Base-by-base conservation (phyloP, 1,140 invertebrate species). In the Drosophila pandora region DNA sequence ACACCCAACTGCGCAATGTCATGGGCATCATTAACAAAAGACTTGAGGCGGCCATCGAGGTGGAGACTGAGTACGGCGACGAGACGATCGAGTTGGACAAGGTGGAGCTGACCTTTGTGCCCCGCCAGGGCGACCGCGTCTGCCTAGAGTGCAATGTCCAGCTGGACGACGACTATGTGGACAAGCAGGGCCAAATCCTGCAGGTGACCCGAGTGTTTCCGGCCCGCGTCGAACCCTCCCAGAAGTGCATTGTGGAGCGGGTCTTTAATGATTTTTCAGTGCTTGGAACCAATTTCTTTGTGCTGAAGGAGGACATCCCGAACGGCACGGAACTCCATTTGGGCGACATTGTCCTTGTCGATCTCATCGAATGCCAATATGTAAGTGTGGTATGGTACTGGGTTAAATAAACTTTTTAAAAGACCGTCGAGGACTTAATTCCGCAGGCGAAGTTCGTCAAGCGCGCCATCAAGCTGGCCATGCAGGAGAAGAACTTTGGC, bases 11-110 rank as follows among this genome's bases (percentile, higher is more conserved):
- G 45, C 93, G 93, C 71, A 91, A 90, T 25, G 80, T 94, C 23
- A 74, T 94, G 17, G 94, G 93, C 0, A 92, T 93, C 79, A 94
- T 95, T 17, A 88, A 77, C 4, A 75, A 82, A 48, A 92, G 94
- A 37, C 67, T 92, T 5, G 92, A 92, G 2, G 90, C 94, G 12
- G n/a, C 56, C 9, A 77, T 91, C 48, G 65, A 91, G 10, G 92
- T 94, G 5, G 92, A 92, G 52, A 91, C 94, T 0, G 93, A 93
- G 34, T 93, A 93, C 12, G 91, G 91, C 59, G 91, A 93, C 43
- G 72, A 94, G 12, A 90, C 77, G 45, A 91, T 95, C 52, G 91
- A 92, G 63, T 83, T 95, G 25, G 93, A 95, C 68, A 89, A 92
- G 43, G 92, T 95, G 3, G 81, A 91, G 71, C 73, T 90, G 3